Conservation (phyloP, 2,113 vertebrate genomes). For the Hemichromis elongatus region DNA sequence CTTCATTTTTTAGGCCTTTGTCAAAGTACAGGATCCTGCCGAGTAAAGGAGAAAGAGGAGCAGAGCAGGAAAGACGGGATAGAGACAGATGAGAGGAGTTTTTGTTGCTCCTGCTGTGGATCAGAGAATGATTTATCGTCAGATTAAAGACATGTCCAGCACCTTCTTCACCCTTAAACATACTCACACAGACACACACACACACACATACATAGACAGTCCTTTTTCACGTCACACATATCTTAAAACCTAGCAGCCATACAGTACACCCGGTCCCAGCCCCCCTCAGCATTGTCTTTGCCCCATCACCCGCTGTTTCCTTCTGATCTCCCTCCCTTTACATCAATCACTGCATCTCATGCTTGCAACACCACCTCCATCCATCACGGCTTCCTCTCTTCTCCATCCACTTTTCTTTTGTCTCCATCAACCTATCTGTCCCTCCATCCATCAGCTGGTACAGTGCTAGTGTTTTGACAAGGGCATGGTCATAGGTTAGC, state of each 20-base stretch:
- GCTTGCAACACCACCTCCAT: constrained; percentile 17
- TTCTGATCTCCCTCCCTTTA: constrained; percentile 13
- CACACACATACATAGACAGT: neutral
- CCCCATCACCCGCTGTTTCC: constrained; percentile 4
- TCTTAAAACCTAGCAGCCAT: neutral
- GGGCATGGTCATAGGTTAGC: constrained; percentile 43
- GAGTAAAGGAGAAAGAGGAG: constrained; percentile 36
- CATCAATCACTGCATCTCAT: constrained; percentile 41
- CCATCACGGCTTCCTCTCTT: constrained; percentile 40
- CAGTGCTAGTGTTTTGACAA: constrained; percentile 55
- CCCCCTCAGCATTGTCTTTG: neutral
- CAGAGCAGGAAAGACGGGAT: neutral
- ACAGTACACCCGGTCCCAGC: neutral
- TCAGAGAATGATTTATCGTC: constrained; percentile 34
- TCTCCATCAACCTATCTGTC: constrained; percentile 18
- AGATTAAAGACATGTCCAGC: neutral
- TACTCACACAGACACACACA: neutral
- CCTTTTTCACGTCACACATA: neutral
- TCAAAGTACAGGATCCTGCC: constrained; percentile 36
- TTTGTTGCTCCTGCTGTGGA: constrained; percentile 35
- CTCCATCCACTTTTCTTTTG: constrained; percentile 18
- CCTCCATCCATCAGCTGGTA: constrained; percentile 47
- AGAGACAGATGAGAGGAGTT: constrained; percentile 47
- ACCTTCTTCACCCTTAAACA: neutral
- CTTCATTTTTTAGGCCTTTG: constrained; percentile 62